Evolutionary conservation across 2,797 vertebrate genomes (phyloP).

Genomic region (Epinephelus malabaricus): DNA sequence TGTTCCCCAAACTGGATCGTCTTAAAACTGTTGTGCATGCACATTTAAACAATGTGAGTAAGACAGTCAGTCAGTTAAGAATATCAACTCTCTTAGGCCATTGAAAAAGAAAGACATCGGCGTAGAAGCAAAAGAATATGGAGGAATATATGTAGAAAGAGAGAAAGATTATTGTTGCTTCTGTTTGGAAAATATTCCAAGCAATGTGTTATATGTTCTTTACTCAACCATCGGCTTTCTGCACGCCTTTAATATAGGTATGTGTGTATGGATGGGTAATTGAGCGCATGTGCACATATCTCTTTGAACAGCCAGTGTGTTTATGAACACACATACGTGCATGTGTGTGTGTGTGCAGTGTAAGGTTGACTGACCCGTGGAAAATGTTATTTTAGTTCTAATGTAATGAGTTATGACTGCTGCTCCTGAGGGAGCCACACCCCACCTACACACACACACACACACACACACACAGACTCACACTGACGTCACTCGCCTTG

Average conservation of each 20-base stretch:
- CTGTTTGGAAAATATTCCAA: slow-evolving; percentile 10
- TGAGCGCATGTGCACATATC: not conserved
- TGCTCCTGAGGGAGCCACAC: slow-evolving; percentile 70
- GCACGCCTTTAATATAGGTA: not conserved
- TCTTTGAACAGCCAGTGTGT: not conserved
- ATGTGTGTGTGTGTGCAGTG: slow-evolving; percentile 16
- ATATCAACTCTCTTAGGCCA: not conserved
- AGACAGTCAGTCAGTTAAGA: not conserved
- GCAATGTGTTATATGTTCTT: not conserved
- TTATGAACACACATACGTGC: not conserved
- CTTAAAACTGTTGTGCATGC: slow-evolving; percentile 2
- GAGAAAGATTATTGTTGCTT: too few species aligned
- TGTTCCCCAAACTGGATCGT: not conserved
- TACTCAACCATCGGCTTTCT: not conserved
- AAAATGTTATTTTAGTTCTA: slow-evolving; percentile 72
- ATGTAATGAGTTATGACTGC: slow-evolving; percentile 80
- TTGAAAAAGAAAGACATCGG: not conserved
- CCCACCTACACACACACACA: slow-evolving; percentile 51
- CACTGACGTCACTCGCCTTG: slow-evolving; percentile 54
- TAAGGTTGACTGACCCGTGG: slow-evolving; percentile 64
- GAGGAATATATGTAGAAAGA: not conserved
- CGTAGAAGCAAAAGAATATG: not conserved
- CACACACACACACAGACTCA: slow-evolving; percentile 35
- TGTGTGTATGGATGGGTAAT: not conserved
- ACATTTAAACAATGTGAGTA: slow-evolving; percentile 11